A percentile compares a stretch with the other conserved stretches of the same genome.
These are phyloP conservation scores for Phalloptychus januarius DNA, from an alignment of 2,797 vertebrate genomes.

Conservation along the genomic window DNA sequence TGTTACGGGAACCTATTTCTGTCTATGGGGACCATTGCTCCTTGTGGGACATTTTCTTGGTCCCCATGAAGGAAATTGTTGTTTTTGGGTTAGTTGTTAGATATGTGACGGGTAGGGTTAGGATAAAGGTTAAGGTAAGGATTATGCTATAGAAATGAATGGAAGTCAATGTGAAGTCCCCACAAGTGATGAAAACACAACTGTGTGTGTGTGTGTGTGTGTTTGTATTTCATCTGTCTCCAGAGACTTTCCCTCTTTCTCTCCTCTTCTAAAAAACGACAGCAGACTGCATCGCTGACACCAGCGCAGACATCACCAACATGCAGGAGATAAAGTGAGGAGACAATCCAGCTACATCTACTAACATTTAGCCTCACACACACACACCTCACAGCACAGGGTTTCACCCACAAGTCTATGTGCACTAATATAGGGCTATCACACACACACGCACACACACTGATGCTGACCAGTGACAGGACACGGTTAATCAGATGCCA, in stretches of 20 bases:
- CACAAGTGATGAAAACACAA: no score
- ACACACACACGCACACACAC: slow-evolving; percentile 25
- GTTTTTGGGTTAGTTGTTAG: no score
- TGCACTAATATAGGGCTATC: not conserved
- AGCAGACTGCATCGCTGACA: slow-evolving; percentile 64
- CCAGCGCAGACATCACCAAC: slow-evolving; percentile 42
- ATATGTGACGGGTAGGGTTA: no score
- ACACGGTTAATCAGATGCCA: slow-evolving; percentile 34
- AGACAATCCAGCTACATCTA: slow-evolving; percentile 54
- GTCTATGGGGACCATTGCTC: no score
- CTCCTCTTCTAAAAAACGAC: slow-evolving; percentile 59
- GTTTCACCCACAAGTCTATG: slow-evolving; percentile 6
- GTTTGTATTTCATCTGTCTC: slow-evolving; percentile 47
- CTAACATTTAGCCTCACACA: slow-evolving; percentile 29
- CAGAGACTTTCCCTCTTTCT: slow-evolving; percentile 42
- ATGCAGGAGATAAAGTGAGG: slow-evolving; percentile 52
- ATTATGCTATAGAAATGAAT: no score
- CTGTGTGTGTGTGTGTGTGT: not conserved
- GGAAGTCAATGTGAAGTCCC: no score
- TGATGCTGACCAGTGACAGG: slow-evolving; percentile 17
- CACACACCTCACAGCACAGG: not conserved
- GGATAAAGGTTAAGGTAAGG: no score
- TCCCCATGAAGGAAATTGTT: no score
- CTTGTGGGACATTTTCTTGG: no score
- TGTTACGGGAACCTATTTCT: no score